Percentiles rank a stretch among this genome's conserved stretches.
phyloP scores from a whole-genome alignment of 2,113 vertebrate genomes.

The Trochalopteron elliotii region DNA sequence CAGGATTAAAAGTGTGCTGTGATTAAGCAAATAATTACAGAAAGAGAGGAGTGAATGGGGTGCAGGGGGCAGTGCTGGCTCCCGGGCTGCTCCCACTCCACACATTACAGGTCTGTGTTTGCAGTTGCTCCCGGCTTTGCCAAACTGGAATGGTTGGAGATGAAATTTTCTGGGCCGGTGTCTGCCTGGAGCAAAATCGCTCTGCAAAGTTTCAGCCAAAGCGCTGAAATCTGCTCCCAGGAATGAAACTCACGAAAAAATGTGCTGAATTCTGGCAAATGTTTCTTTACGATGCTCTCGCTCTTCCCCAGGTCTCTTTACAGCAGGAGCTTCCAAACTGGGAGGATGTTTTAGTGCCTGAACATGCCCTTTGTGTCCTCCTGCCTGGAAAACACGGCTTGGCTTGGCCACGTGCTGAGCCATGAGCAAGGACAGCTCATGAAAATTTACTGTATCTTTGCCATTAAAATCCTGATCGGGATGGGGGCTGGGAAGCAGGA shows the following conservation, averaged over 20 bases:
- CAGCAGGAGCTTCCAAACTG: not conserved
- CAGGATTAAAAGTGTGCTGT: slow-evolving; percentile 46
- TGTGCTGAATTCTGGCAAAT: not conserved
- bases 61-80: not conserved
- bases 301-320: not conserved
- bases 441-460: not conserved
- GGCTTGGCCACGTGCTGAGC: not conserved
- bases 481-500: not conserved
- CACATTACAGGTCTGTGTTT: not conserved
- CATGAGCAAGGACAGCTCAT: not conserved
- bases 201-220: not conserved
- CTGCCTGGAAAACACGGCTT: not conserved
- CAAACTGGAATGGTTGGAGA: slow-evolving; percentile 32
- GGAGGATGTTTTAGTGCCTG: not conserved
- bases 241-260: not conserved
- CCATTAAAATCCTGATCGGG: not conserved
- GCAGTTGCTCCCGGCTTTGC: not conserved
- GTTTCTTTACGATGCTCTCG: rapidly evolving
- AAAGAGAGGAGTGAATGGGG: slow-evolving; percentile 42
- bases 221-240: slow-evolving; percentile 21
- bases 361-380: not conserved
- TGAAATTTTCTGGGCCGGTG: not conserved
- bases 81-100: not conserved
- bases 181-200: not conserved
- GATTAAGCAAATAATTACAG: slow-evolving; percentile 65